Evolutionary conservation across 2,888 invertebrate genomes (phyloP).

Genomic region (Heliconius ethilla): DNA sequence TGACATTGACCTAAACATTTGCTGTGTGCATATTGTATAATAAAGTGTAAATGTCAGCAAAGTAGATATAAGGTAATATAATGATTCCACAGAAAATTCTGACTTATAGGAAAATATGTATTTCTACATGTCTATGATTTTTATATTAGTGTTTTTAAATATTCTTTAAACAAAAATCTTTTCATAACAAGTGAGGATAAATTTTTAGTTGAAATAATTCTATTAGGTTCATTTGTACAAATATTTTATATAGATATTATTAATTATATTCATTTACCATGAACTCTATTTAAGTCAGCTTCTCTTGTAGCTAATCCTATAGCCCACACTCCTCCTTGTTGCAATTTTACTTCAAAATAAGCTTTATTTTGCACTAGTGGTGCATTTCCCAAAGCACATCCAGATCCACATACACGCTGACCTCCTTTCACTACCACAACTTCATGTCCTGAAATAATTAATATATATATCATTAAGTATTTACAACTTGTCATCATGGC

Average conservation of each 20-base stretch:
- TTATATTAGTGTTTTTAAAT: too few species aligned
- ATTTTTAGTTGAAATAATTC: neutral
- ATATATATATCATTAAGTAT: neutral
- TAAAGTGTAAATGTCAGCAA: neutral
- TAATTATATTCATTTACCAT: constrained; percentile 72
- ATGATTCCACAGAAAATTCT: neutral
- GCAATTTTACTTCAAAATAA: constrained; percentile 98
- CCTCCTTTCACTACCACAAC: constrained; percentile 98
- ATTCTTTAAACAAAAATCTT: too few species aligned
- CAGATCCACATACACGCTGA: constrained; percentile 95
- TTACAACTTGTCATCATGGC: neutral
- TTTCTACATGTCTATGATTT: too few species aligned
- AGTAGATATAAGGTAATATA: neutral
- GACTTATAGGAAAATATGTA: too few species aligned
- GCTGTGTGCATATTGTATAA: constrained; percentile 24
- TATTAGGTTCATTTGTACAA: neutral
- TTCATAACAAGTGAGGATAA: neutral
- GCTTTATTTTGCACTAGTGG: constrained; percentile 98
- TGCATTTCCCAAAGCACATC: constrained; percentile 95
- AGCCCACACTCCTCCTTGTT: constrained; percentile 98
- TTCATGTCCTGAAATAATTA: constrained; percentile 88
- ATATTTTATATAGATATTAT: neutral
- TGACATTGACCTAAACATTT: constrained; percentile 33
- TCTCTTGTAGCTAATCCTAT: constrained; percentile 95
- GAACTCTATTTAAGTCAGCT: constrained; percentile 91